Evolutionary conservation across 2,888 invertebrate genomes (phyloP), one percentile per base, ranked within the genome.

Genomic region (Chrysotoxum bicinctum): DNA sequence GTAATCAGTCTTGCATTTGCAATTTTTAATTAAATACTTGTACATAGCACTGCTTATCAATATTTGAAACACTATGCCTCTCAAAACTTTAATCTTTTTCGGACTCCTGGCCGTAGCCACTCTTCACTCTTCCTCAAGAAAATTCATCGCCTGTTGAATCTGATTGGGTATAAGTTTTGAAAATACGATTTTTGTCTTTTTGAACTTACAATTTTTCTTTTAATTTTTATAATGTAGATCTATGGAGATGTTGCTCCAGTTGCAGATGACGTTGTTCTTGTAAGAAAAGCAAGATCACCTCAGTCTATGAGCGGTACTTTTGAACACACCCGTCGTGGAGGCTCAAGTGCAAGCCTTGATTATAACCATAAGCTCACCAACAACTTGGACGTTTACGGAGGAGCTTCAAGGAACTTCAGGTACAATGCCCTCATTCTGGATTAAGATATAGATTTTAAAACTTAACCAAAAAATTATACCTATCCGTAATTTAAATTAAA

Each of bases 401-500:
- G 30, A 54, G 77, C 70, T 23, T 37, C 43, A 16, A 70, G 77
- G 12, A 78, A 72, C 9, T 78, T 72, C 56, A 62, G 45, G 37
- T 78, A 16, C 10, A 78, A 78, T 21, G 77, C 70, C 35, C 26
- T 19, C 74, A 74, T 10, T 69, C 45, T 40, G 80, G 80, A 1
- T 23, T 80, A 12, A 69, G 80, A 75, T 69, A 45, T 30, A 75
- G 54, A 9, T 80, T 78, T 40, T 78, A 64, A 50, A 19, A 10
- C 4, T n/a, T n/a, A n/a, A n/a, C n/a, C n/a, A n/a, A 19, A 12
- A 19, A 21, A 3, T 9, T 9, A 45, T 19, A 10, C 26, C 2
- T 3, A 26, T 3, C 3, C 5, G 4, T 26, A 19, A 4, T 3
- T 21, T 10, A 10, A 21, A 45, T 45, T 9, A 21, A 45, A 19